A percentile compares a stretch with the other conserved stretches of the same genome.
Evolutionary conservation across 2,797 vertebrate genomes (phyloP).

Genomic region (Cynodonichthys magdalenae): DNA sequence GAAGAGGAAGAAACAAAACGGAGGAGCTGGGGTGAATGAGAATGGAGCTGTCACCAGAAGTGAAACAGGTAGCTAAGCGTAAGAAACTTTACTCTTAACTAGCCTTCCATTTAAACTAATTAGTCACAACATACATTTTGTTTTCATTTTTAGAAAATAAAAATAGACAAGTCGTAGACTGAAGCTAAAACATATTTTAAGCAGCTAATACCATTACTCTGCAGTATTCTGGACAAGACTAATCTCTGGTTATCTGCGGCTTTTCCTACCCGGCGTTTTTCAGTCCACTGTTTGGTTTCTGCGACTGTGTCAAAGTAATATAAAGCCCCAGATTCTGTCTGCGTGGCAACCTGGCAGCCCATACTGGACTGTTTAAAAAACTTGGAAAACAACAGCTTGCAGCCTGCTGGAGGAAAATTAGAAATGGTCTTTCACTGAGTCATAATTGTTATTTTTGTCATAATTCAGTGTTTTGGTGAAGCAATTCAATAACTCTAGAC

Average conservation of each 20-base stretch:
- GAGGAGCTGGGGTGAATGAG: constrained; percentile 37
- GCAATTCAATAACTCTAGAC: neutral
- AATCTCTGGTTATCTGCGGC: neutral
- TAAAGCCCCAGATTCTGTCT: constrained; percentile 18
- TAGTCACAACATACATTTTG: no score
- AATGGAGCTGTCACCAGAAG: constrained; percentile 49
- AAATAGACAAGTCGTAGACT: neutral
- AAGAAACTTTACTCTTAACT: neutral
- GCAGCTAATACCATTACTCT: constrained; percentile 7
- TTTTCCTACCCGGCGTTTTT: neutral
- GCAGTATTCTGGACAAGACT: constrained; percentile 1
- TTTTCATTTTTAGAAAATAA: neutral
- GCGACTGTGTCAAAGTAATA: neutral
- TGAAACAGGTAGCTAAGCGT: neutral
- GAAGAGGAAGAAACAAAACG: constrained; percentile 62
- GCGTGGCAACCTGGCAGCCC: constrained; percentile 58
- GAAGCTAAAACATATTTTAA: neutral
- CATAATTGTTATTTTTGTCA: neutral
- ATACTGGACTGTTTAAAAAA: neutral
- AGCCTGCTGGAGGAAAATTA: neutral
- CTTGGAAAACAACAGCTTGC: constrained; percentile 12
- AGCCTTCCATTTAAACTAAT: neutral
- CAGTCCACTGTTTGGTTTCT: neutral
- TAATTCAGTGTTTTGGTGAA: neutral
- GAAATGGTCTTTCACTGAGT: neutral